A percentile compares a stretch with the other conserved stretches of the same genome.
phyloP scores from a whole-genome alignment of 2,888 invertebrate genomes.

The Norana najaformis region DNA sequence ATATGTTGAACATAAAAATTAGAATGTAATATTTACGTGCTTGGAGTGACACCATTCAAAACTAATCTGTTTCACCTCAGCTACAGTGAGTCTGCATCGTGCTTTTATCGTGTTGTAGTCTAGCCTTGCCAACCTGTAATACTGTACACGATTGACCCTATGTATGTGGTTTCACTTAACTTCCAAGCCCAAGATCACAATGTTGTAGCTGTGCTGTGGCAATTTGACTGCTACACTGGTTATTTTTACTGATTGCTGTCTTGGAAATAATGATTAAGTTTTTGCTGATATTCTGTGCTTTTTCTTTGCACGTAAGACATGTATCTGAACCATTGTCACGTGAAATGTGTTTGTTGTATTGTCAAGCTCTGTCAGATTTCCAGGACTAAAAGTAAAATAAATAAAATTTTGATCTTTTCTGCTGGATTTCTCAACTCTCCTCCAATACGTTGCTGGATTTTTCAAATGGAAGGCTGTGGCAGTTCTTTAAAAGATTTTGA shows the following conservation, averaged over 20 bases:
- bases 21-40: background rate
- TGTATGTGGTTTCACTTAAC: background rate
- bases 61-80: background rate
- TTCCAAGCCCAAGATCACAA: background rate
- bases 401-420: background rate
- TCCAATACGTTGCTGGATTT: too few species aligned
- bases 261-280: background rate
- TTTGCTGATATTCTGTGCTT: conserved; percentile 13
- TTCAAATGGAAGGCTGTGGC: too few species aligned
- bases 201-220: background rate
- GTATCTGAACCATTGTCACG: background rate
- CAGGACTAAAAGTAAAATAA: background rate
- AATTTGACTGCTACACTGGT: background rate
- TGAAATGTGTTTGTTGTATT: background rate
- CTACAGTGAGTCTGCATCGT: background rate
- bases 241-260: background rate
- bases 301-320: too few species aligned
- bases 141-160: background rate
- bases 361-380: background rate
- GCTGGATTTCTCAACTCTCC: background rate
- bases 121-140: background rate
- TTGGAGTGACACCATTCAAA: too few species aligned
- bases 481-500: too few species aligned
- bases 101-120: background rate
- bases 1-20: background rate